These are phyloP conservation scores for Hoplias malabaricus DNA, from an alignment of 2,113 vertebrate species.

Conservation along the genomic window DNA sequence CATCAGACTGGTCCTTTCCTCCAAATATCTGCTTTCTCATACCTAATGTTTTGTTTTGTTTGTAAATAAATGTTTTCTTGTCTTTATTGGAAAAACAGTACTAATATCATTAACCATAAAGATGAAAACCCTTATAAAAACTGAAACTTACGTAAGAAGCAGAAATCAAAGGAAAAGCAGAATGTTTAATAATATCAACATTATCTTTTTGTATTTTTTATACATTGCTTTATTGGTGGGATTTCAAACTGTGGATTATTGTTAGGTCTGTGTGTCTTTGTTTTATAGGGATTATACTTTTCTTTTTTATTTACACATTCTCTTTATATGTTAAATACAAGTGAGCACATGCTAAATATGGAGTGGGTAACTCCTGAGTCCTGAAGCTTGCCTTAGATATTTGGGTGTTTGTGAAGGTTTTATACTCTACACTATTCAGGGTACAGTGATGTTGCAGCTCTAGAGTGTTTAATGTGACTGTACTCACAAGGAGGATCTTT, in stretches of 20 bases:
- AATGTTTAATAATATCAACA: too few relatives aligned
- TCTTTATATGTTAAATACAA: background rate
- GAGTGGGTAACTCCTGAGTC: background rate
- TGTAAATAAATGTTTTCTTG: background rate
- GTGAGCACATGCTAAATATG: background rate
- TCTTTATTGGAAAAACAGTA: too few relatives aligned
- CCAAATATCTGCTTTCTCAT: background rate
- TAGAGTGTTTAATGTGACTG: constrained; percentile 64
- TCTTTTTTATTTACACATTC: background rate
- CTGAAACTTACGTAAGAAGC: too few relatives aligned
- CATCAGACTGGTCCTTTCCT: too few relatives aligned
- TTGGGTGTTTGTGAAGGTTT: background rate
- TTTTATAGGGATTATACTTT: background rate
- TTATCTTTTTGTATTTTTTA: background rate
- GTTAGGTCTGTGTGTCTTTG: background rate
- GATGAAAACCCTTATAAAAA: too few relatives aligned
- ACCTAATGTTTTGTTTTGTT: background rate
- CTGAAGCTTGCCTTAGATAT: background rate
- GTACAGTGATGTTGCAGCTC: background rate
- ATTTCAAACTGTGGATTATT: background rate
- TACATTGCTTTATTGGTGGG: too few relatives aligned
- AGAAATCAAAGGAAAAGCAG: background rate
- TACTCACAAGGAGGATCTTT: background rate
- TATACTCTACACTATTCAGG: constrained; percentile 37
- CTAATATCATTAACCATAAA: too few relatives aligned